phyloP scores from a whole-genome alignment of 2,888 invertebrate species.

The Taphrorychus bicolor region DNA sequence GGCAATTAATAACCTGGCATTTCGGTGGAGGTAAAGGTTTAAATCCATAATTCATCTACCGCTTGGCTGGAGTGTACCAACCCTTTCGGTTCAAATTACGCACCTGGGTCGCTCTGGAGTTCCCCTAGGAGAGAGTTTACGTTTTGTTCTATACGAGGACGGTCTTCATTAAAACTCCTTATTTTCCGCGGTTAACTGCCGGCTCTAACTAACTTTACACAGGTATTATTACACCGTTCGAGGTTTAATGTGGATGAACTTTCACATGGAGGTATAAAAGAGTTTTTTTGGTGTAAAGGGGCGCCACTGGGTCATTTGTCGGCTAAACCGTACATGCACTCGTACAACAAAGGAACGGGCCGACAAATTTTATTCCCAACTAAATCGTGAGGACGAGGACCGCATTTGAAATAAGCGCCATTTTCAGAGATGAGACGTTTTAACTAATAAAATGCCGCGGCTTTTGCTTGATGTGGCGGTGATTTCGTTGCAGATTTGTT shows the following conservation, averaged over 20 bases:
- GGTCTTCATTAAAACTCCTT: not conserved
- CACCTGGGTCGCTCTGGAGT: not conserved
- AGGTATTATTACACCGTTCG: no score
- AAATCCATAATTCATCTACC: not conserved
- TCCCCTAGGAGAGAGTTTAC: not conserved
- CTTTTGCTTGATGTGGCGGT: conserved; percentile 1
- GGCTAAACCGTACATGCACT: not conserved
- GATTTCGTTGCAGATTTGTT: not conserved
- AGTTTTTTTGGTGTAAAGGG: no score
- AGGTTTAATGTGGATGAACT: no score
- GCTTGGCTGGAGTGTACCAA: no score
- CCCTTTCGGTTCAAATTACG: not conserved
- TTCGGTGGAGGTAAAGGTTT: not conserved
- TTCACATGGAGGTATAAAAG: no score
- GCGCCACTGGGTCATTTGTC: not conserved
- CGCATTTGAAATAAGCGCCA: conserved; percentile 28
- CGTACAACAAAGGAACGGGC: conserved; percentile 19
- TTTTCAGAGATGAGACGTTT: conserved; percentile 18
- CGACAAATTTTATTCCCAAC: conserved; percentile 34
- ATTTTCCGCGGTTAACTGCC: no score
- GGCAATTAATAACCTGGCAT: not conserved
- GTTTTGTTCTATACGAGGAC: not conserved
- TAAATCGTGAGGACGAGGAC: conserved; percentile 28
- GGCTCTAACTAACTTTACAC: not conserved
- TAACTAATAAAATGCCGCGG: conserved; percentile 18